Percentiles rank a stretch among this genome's conserved stretches.
Conservation (phyloP, 1,140 invertebrate species). For the Trichonephila clavata region DNA sequence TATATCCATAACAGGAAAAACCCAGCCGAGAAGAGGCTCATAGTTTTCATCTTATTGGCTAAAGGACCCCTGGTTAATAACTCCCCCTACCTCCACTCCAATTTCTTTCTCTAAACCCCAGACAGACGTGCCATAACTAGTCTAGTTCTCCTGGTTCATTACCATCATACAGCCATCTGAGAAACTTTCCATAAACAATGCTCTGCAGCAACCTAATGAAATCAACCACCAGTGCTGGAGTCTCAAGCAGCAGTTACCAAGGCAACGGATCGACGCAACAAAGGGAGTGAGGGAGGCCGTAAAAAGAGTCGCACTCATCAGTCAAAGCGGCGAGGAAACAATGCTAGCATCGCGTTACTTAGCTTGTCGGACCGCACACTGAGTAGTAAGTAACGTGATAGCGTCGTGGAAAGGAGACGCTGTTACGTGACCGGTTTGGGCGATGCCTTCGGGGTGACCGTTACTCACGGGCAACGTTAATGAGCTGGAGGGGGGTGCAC, state of each 20-base stretch:
- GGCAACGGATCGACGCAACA: neutral
- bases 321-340: conserved; percentile 53
- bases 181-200: neutral
- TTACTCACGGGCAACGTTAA: neutral
- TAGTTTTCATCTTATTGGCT: no score
- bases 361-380: conserved; percentile 56
- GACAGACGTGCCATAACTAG: no score
- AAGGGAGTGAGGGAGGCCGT: neutral
- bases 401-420: neutral
- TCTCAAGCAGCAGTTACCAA: neutral
- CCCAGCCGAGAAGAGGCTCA: no score
- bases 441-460: conserved; percentile 9
- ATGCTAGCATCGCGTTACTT: conserved; percentile 57
- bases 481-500: neutral
- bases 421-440: conserved; percentile 1
- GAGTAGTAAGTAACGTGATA: conserved; percentile 33
- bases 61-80: no score
- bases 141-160: no score
- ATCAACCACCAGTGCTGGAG: neutral
- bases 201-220: neutral
- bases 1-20: no score
- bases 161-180: neutral
- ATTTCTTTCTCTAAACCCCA: no score
- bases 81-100: no score
- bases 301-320: conserved; percentile 15